phyloP scores from a whole-genome alignment of 1,140 invertebrate genomes.

The Goniozus legneri region DNA sequence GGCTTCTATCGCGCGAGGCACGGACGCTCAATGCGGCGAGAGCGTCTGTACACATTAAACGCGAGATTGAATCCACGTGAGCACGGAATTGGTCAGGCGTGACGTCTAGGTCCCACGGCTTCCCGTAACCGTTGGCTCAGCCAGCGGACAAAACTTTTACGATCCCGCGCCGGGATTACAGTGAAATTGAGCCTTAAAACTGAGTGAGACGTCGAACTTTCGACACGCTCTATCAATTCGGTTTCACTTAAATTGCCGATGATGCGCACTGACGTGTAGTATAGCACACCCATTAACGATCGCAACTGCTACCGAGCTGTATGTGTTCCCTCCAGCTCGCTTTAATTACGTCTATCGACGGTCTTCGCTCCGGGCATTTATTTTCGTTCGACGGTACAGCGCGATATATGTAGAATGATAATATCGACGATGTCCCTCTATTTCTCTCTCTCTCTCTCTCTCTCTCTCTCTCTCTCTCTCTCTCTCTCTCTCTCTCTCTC shows the following conservation, averaged over 20 bases:
- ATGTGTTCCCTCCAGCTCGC: not conserved
- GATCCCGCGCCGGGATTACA: not conserved
- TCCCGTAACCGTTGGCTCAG: not conserved
- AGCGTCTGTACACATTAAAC: too few relatives aligned
- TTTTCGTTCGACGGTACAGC: slow-evolving; percentile 14
- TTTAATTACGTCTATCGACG: slow-evolving; percentile 13
- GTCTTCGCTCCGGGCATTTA: slow-evolving; percentile 13
- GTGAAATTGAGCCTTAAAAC: slow-evolving; percentile 7
- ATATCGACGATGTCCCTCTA: too few relatives aligned
- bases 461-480: not conserved
- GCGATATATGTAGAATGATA: slow-evolving; percentile 18
- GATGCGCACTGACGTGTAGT: not conserved
- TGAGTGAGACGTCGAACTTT: too few relatives aligned
- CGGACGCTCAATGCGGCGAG: too few relatives aligned
- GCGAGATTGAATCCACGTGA: too few relatives aligned
- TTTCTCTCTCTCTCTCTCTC: slow-evolving; percentile 1
- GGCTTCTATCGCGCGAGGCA: too few relatives aligned
- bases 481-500: not conserved
- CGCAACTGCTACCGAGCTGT: not conserved
- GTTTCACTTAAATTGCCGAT: slow-evolving; percentile 2
- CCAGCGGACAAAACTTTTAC: slow-evolving; percentile 1
- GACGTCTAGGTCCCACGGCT: too few relatives aligned
- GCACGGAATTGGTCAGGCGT: too few relatives aligned
- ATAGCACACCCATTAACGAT: not conserved
- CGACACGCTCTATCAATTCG: not conserved